phyloP scores from a whole-genome alignment of 2,797 vertebrate species.

The Apodemus agrarius region DNA sequence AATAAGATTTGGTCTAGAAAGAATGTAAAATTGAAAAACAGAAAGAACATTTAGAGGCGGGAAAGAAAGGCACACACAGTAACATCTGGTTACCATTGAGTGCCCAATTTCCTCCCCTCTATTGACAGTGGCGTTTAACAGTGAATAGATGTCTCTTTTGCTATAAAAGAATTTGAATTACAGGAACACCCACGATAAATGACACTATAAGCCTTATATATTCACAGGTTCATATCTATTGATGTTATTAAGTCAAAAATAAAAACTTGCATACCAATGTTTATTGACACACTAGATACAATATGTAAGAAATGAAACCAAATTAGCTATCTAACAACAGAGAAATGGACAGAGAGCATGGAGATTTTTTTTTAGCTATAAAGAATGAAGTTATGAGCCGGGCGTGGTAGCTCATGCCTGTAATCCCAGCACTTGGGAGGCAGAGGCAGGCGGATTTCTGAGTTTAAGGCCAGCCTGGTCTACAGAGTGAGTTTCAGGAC shows the following conservation, averaged over 20 bases:
- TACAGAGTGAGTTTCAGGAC: too few relatives aligned
- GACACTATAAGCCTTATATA: not conserved
- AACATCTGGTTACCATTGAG: not conserved
- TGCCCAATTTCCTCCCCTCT: not conserved
- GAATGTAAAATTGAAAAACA: not conserved
- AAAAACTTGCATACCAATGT: too few relatives aligned
- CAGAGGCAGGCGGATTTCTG: too few relatives aligned
- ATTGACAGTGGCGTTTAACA: not conserved
- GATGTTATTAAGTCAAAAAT: not conserved
- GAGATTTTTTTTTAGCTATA: not conserved
- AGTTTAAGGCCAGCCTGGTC: too few relatives aligned
- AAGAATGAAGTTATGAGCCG: not conserved
- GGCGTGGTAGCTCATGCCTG: too few relatives aligned
- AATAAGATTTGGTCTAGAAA: constrained; percentile 86
- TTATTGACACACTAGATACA: not conserved
- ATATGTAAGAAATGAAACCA: not conserved
- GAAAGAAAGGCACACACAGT: not conserved
- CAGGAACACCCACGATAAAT: not conserved
- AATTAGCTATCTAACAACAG: not conserved
- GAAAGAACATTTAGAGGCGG: not conserved
- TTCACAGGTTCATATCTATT: not conserved
- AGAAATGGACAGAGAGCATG: not conserved
- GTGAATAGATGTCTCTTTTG: not conserved
- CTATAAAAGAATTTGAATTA: not conserved
- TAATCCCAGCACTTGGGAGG: too few relatives aligned